phyloP scores from a whole-genome alignment of 2,113 vertebrate species.

The Miniopterus natalensis region DNA sequence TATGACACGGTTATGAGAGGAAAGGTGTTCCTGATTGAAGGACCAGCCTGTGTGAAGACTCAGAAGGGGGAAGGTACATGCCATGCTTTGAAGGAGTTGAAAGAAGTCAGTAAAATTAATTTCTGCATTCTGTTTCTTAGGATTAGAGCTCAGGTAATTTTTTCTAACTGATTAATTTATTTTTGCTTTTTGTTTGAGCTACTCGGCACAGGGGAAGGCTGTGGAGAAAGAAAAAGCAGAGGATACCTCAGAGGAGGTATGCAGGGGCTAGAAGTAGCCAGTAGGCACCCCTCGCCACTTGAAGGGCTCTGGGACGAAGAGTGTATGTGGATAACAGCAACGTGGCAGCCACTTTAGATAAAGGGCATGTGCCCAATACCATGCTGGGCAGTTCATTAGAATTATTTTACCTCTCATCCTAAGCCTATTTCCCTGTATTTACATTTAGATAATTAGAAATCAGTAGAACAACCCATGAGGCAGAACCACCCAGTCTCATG shows the following conservation, averaged over 20 bases:
- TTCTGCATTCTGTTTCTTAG: background rate
- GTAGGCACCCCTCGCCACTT: rapidly evolving
- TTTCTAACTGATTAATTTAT: background rate
- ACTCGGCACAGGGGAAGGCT: background rate
- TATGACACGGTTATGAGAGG: background rate
- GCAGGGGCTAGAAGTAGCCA: background rate
- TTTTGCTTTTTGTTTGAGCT: background rate
- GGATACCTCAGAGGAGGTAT: background rate
- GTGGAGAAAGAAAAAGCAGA: background rate
- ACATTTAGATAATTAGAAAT: background rate
- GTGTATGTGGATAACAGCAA: background rate
- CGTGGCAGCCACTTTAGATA: background rate
- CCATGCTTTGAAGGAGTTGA: background rate
- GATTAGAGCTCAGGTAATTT: background rate
- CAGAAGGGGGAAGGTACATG: background rate
- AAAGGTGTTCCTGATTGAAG: background rate
- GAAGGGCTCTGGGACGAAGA: rapidly evolving
- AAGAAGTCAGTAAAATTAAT: background rate
- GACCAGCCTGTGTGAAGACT: background rate
- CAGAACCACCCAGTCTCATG: background rate
- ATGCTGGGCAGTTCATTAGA: background rate
- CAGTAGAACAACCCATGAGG: background rate
- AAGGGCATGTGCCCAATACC: background rate
- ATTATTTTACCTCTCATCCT: background rate
- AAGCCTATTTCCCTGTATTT: background rate